phyloP scores from a whole-genome alignment of 2,888 invertebrate species.

The Sussaba pulchella region DNA sequence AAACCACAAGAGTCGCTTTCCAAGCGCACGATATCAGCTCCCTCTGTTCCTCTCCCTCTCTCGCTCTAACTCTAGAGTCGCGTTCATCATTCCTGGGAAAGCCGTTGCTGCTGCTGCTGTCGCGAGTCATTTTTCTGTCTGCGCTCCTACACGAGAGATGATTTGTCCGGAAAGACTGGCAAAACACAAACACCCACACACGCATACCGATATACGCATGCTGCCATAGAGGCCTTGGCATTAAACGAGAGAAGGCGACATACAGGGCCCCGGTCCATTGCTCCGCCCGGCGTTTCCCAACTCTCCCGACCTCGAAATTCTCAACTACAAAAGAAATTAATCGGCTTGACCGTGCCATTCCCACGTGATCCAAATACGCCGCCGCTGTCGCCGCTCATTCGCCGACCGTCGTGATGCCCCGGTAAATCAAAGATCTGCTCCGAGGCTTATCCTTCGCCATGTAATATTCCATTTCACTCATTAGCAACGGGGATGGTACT shows the following conservation, averaged over 20 bases:
- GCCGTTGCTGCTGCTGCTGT: constrained; percentile 23
- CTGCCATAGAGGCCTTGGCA: not conserved
- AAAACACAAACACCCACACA: not conserved
- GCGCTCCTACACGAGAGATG: constrained; percentile 26
- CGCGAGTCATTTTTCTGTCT: constrained; percentile 32
- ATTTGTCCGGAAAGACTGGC: constrained; percentile 20
- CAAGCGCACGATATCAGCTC: not conserved
- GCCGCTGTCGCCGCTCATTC: no score
- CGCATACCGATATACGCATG: no score
- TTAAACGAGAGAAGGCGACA: constrained; percentile 7
- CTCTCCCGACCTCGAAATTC: not conserved
- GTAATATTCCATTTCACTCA: constrained; percentile 20
- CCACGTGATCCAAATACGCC: not conserved
- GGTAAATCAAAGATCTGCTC: no score
- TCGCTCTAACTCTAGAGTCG: constrained; percentile 35
- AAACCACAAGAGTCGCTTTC: constrained; percentile 58
- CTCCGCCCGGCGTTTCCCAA: not conserved
- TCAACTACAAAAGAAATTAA: constrained; percentile 50
- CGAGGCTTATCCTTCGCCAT: not conserved
- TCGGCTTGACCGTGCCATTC: constrained; percentile 44
- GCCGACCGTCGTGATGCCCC: no score
- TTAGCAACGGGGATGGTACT: not conserved
- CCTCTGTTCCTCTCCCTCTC: constrained; percentile 4
- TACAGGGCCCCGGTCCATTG: constrained; percentile 12
- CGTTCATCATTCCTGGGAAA: constrained; percentile 55